Evolutionary conservation across 2,797 vertebrate species (phyloP).

Genomic region (Muscicapa striata): DNA sequence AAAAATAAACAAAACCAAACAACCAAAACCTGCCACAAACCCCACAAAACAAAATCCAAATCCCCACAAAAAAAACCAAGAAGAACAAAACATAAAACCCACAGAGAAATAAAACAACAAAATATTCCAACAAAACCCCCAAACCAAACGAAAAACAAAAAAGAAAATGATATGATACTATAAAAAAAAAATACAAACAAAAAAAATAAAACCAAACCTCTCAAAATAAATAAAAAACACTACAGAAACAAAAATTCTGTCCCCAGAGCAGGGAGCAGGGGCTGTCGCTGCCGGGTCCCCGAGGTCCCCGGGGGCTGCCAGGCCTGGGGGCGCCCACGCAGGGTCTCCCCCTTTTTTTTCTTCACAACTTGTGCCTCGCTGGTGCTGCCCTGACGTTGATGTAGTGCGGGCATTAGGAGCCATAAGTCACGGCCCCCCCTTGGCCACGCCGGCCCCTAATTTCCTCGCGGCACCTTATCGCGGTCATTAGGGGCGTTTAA

Average conservation of each 20-base stretch:
- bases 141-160: background rate
- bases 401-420: constrained; percentile 79
- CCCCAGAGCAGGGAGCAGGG: background rate
- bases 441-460: constrained; percentile 69
- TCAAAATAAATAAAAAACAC: background rate
- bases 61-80: background rate
- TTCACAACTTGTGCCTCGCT: background rate
- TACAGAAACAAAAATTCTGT: background rate
- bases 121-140: rapidly evolving
- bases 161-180: rapidly evolving
- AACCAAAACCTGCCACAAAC: background rate
- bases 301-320: background rate
- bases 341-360: background rate
- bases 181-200: rapidly evolving
- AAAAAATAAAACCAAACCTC: background rate
- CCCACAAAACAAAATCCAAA: background rate
- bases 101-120: background rate
- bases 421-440: constrained; percentile 75
- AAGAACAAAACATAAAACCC: background rate
- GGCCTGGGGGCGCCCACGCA: background rate
- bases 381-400: constrained; percentile 76
- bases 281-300: background rate
- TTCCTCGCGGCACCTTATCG: constrained; percentile 77
- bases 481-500: constrained; percentile 75
- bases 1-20: background rate